These are phyloP conservation scores for Anoplopoma fimbria DNA, from an alignment of 2,113 vertebrate genomes.

Conservation along the genomic window DNA sequence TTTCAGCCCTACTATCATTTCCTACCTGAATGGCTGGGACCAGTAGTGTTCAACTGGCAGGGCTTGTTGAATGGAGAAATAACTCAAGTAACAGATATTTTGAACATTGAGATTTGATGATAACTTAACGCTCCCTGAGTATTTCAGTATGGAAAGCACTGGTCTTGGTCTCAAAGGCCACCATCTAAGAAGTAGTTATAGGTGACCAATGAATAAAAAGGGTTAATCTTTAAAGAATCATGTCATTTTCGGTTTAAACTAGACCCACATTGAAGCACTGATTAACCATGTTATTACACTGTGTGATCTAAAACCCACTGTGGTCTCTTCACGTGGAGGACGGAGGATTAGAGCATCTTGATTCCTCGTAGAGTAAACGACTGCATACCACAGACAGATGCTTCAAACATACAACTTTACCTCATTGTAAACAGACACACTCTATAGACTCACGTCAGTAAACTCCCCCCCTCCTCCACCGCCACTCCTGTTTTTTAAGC, in stretches of 20 bases:
- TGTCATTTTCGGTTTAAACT: slow-evolving; percentile 2
- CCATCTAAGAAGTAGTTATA: not conserved
- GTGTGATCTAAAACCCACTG: not conserved
- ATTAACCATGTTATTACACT: slow-evolving; percentile 17
- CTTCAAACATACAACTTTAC: slow-evolving; percentile 49
- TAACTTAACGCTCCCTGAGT: not conserved
- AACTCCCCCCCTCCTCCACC: slow-evolving; percentile 78
- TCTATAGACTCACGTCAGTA: slow-evolving; percentile 34
- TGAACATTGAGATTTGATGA: not conserved
- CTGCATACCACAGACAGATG: slow-evolving; percentile 64
- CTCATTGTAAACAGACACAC: slow-evolving; percentile 48
- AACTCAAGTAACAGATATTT: not conserved
- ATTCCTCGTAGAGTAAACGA: slow-evolving; percentile 45
- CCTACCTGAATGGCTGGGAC: no score
- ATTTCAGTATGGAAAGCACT: not conserved
- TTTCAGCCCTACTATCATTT: not conserved
- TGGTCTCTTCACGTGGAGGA: not conserved
- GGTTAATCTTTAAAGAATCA: slow-evolving; percentile 10
- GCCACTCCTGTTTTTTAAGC: slow-evolving; percentile 53
- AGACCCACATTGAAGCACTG: slow-evolving; percentile 9
- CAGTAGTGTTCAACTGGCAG: not conserved
- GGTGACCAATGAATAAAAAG: not conserved
- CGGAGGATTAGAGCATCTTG: slow-evolving; percentile 25
- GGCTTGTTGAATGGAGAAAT: not conserved
- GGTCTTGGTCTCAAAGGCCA: not conserved